Percentiles rank a stretch among this genome's conserved stretches.
phyloP scores from a whole-genome alignment of 2,797 vertebrate species.

The Myotis pilosus region DNA sequence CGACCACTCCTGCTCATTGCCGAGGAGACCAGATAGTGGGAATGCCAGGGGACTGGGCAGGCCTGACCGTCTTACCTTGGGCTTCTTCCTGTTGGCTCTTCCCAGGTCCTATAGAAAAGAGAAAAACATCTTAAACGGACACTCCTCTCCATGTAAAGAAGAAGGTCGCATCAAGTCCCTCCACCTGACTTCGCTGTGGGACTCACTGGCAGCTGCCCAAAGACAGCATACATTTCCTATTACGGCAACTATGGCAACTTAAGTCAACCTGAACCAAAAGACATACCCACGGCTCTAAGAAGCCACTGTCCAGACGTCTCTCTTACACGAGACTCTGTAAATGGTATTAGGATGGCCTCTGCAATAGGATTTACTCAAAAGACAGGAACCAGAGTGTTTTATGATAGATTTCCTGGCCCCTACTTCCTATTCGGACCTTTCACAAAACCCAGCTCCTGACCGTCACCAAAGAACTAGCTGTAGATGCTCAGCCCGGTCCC shows the following conservation, averaged over 20 bases:
- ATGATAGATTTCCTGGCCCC: not conserved
- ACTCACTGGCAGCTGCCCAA: not conserved
- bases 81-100: constrained; percentile 81
- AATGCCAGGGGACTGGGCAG: not conserved
- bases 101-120: constrained; percentile 81
- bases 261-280: not conserved
- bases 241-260: not conserved
- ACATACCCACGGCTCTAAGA: not conserved
- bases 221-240: not conserved
- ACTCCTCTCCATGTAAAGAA: constrained; percentile 1
- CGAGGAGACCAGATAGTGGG: not conserved
- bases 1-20: not conserved
- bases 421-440: not conserved
- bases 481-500: not conserved
- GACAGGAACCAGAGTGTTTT: not conserved
- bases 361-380: constrained; percentile 13
- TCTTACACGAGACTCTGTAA: not conserved
- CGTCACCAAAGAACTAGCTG: not conserved
- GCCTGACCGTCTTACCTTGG: constrained; percentile 79
- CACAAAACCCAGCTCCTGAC: not conserved
- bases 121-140: not conserved
- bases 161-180: not conserved
- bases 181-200: not conserved
- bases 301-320: not conserved
- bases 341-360: not conserved